A percentile compares a stretch with the other conserved stretches of the same genome.
Evolutionary conservation across 2,113 vertebrate species (phyloP).

Genomic region (Callionymus lyra): DNA sequence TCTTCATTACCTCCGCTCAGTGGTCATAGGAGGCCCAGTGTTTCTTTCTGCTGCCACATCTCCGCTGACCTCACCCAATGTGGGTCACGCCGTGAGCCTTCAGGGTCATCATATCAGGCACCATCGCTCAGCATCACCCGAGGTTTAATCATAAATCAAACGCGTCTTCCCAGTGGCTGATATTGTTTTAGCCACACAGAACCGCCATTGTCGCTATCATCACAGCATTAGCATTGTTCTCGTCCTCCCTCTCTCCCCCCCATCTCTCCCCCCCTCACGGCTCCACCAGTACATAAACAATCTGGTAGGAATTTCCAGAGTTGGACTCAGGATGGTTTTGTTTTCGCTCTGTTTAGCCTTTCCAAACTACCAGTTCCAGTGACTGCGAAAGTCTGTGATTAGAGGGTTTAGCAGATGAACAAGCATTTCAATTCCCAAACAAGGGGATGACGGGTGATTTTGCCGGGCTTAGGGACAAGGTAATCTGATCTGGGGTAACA

Average conservation of each 20-base stretch:
- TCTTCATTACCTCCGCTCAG: conserved; percentile 33
- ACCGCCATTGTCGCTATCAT: conserved; percentile 36
- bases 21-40: conserved; percentile 30
- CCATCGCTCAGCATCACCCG: conserved; percentile 19
- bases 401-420: conserved; percentile 38
- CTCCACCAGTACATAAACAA: conserved; percentile 45
- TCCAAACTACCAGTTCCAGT: conserved; percentile 39
- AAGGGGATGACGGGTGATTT: conserved; percentile 34
- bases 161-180: conserved; percentile 15
- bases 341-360: conserved; percentile 36
- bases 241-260: neutral
- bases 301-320: conserved; percentile 46
- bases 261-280: conserved; percentile 16
- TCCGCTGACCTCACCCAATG: conserved; percentile 7
- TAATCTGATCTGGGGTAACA: conserved; percentile 49
- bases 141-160: conserved; percentile 36
- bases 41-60: conserved; percentile 26
- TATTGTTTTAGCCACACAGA: conserved; percentile 41
- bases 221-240: conserved; percentile 32
- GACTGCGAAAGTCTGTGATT: conserved; percentile 49
- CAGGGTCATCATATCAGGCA: conserved; percentile 21
- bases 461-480: conserved; percentile 30
- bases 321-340: conserved; percentile 16
- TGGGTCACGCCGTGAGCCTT: conserved; percentile 1
- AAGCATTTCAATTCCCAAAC: conserved; percentile 34